Conservation (phyloP, 1,140 invertebrate genomes). For the Drosophila punjabiensis region DNA sequence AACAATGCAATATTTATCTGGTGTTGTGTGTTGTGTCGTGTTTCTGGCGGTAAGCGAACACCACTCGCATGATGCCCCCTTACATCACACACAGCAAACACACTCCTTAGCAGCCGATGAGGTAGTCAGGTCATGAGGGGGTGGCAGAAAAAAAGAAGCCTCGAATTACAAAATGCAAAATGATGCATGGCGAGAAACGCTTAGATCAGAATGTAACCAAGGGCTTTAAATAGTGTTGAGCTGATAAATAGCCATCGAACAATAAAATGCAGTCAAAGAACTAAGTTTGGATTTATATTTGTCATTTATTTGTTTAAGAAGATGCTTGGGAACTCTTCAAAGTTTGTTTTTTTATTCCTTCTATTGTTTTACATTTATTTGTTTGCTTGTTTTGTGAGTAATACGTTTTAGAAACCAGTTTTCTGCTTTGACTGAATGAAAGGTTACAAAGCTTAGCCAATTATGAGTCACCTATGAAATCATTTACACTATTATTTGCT, state of each 20-base stretch:
- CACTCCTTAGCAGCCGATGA: constrained; percentile 15
- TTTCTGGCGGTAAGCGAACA: constrained; percentile 52
- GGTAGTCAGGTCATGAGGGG: background rate
- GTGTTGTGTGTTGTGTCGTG: constrained; percentile 23
- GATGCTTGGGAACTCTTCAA: background rate
- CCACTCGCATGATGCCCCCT: constrained; percentile 31
- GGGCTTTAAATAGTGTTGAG: background rate
- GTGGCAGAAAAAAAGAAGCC: constrained; percentile 1
- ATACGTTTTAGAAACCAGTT: constrained; percentile 10
- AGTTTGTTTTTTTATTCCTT: background rate
- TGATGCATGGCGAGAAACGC: constrained; percentile 31
- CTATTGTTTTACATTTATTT: background rate
- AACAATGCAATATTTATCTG: constrained; percentile 50
- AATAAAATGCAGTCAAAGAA: background rate
- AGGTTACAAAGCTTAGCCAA: constrained; percentile 3
- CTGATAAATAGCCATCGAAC: background rate
- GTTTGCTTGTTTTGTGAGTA: constrained; percentile 20
- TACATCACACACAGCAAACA: constrained; percentile 34
- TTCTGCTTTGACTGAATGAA: background rate
- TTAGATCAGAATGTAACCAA: constrained; percentile 33
- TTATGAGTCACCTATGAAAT: constrained; percentile 16
- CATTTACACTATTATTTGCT: background rate
- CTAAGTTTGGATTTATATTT: background rate
- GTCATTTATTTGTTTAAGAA: background rate
- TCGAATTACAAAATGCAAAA: constrained; percentile 54